Base-by-base conservation (phyloP, 2,113 vertebrate genomes). In the Scomber scombrus region DNA sequence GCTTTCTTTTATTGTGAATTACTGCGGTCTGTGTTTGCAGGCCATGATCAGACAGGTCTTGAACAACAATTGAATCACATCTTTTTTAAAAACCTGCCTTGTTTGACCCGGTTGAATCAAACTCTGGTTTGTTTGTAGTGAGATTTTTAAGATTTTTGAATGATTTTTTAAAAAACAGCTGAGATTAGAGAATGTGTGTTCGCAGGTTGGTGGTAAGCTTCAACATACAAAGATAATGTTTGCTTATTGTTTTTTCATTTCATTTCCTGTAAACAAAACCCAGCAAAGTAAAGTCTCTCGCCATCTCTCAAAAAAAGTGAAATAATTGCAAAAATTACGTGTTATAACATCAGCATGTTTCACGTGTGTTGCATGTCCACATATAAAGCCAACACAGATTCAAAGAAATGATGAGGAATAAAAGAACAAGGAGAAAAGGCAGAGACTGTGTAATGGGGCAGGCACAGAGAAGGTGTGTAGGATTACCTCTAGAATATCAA, bases 401-500 rank as follows among this genome's bases (percentile, higher is more conserved):
- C 31, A 34, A 63, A 73, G 40, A 63, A 85, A 67, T 34, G 15
- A 52, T 34, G 15, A 52, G 55, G 46, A 81, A 46, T 34, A 16
- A 75, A 82, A 88, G 18, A 56, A 16, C 15, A 54, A 75, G 50
- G 60, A 45, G 54, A 47, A 76, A 84, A 60, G 51, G 71, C 47
- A 66, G 16, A 62, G 62, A 16, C 49, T 70, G 47, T 47, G 23
- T 60, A 23, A 66, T 34, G n/a, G 75, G 68, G 55, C 66, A 73
- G 71, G 60, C 52, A 40, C 5, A 73, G 47, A 66, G 88, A 75
- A 89, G 78, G 76, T 81, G 77, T 85, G 46, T 19, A 66, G 84
- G 75, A 88, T 89, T 89, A 88, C 80, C 80, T 84, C 69, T 46
- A 70, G 90, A 89, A 92, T 92, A 92, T 92, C 88, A 93, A 94